Evolutionary conservation across 2,797 vertebrate genomes (phyloP).

Genomic region (Synaphobranchus kaupii): DNA sequence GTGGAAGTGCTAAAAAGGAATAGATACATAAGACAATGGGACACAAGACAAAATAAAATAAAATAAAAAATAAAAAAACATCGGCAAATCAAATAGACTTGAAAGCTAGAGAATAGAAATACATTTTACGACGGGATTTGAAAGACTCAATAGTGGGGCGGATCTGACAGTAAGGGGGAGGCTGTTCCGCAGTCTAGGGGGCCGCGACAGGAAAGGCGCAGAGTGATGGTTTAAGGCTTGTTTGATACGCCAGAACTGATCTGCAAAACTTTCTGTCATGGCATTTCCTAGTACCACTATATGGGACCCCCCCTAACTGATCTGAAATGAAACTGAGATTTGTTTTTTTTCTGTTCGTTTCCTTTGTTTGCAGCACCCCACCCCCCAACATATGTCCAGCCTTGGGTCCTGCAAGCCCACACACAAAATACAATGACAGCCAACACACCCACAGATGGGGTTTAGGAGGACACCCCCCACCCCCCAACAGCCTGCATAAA

Average conservation of each 20-base stretch:
- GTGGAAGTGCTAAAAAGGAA: no score
- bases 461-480: neutral
- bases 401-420: slow-evolving; percentile 14
- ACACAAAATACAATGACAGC: slow-evolving; percentile 14
- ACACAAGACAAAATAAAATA: no score
- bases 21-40: no score
- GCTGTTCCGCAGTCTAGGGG: no score
- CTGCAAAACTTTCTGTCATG: neutral
- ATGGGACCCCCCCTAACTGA: neutral
- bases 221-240: neutral
- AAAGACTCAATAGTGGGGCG: no score
- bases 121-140: no score
- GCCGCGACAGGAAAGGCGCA: no score
- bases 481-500: neutral
- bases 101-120: no score
- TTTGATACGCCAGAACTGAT: neutral
- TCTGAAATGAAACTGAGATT: neutral
- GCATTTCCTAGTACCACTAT: neutral
- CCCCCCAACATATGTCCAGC: slow-evolving; percentile 30
- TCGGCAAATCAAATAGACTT: no score
- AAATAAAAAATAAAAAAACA: no score
- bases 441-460: neutral
- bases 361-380: slow-evolving; percentile 15
- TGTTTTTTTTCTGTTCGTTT: neutral
- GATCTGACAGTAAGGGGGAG: no score